Evolutionary conservation across 2,113 vertebrate genomes (phyloP).

Genomic region (Alethe diademata): DNA sequence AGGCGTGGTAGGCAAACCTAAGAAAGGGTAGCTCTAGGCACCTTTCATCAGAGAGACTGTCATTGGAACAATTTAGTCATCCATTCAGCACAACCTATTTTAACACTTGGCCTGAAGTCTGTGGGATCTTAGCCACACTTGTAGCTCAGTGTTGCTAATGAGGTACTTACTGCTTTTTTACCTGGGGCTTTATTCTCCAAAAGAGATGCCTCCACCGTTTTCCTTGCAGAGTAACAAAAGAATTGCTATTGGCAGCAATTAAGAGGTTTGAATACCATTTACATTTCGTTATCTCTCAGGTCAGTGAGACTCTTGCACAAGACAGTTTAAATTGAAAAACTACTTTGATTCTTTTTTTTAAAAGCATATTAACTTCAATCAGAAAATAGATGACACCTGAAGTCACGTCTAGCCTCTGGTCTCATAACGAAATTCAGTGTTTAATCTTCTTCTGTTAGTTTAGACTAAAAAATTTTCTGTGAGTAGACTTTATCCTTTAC

Average conservation of each 20-base stretch:
- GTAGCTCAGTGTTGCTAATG: slow-evolving; percentile 37
- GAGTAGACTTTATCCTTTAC: not conserved
- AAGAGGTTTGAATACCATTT: slow-evolving; percentile 51
- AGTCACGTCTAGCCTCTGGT: not conserved
- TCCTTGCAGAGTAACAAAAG: slow-evolving; percentile 33
- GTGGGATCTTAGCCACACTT: not conserved
- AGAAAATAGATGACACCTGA: not conserved
- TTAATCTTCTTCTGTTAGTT: not conserved
- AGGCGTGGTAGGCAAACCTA: slow-evolving; percentile 1
- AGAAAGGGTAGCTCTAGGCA: not conserved
- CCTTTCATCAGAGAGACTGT: slow-evolving; percentile 34
- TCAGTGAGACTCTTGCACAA: slow-evolving; percentile 24
- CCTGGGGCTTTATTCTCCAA: slow-evolving; percentile 16
- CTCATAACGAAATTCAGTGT: not conserved
- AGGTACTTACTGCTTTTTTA: slow-evolving; percentile 31
- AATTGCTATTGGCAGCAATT: slow-evolving; percentile 54
- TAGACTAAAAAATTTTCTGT: not conserved
- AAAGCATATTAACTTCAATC: not conserved
- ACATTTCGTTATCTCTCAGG: slow-evolving; percentile 55
- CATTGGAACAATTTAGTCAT: slow-evolving; percentile 50
- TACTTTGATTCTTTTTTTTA: slow-evolving; percentile 20
- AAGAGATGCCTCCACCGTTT: slow-evolving; percentile 23
- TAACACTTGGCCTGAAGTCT: slow-evolving; percentile 32
- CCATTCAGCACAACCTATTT: slow-evolving; percentile 34
- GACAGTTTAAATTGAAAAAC: slow-evolving; percentile 40